A percentile compares a stretch with the other conserved stretches of the same genome.
These are phyloP conservation scores for Campylorhamphus procurvoides DNA, from an alignment of 2,113 vertebrate genomes.

Conservation along the genomic window DNA sequence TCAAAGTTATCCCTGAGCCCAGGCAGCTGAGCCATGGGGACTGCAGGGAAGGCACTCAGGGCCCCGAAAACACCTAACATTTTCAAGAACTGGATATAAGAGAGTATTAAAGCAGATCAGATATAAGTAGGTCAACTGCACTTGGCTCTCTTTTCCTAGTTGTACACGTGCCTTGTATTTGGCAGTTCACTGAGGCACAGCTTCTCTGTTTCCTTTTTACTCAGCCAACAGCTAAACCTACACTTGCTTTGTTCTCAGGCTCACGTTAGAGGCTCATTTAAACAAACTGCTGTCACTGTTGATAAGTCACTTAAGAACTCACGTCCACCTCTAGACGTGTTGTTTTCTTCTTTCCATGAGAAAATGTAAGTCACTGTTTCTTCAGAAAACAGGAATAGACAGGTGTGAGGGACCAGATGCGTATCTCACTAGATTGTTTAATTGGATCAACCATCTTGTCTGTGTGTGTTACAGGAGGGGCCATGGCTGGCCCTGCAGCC, in stretches of 20 bases:
- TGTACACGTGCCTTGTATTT: background rate
- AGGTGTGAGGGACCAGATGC: background rate
- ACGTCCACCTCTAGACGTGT: fast-evolving
- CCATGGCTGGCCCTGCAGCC: no score
- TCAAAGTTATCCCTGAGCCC: background rate
- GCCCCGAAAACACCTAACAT: background rate
- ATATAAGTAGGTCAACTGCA: background rate
- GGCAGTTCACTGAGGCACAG: background rate
- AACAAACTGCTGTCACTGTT: background rate
- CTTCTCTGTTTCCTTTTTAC: background rate
- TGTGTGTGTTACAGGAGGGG: no score
- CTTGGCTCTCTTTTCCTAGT: background rate
- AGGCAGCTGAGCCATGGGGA: background rate
- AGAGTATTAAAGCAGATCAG: background rate
- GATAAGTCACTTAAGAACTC: background rate
- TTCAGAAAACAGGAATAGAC: background rate
- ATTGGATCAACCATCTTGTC: no score
- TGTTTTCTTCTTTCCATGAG: background rate
- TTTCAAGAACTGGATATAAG: background rate
- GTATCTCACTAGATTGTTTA: no score
- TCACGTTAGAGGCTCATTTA: background rate
- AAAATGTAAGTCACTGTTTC: background rate
- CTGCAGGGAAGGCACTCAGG: background rate
- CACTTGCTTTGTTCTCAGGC: background rate
- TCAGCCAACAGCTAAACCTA: background rate